Percentiles rank a stretch among this genome's conserved stretches.
These are phyloP conservation scores for Stictonetta naevosa DNA, from an alignment of 2,113 vertebrate species.

Conservation along the genomic window DNA sequence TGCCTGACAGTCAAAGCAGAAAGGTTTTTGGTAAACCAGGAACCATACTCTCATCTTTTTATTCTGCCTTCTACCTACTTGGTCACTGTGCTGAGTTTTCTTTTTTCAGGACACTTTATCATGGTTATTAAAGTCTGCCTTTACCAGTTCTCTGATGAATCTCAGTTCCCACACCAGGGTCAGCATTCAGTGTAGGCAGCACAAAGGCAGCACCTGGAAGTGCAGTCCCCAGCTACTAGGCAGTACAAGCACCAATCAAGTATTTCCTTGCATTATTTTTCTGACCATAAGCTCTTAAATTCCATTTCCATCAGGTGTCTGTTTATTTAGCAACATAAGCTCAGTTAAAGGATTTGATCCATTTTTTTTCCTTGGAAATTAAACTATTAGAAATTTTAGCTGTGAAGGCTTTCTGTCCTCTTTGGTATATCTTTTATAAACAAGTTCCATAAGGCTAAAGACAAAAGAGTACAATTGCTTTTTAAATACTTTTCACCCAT, in stretches of 20 bases:
- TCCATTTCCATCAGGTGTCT: background rate
- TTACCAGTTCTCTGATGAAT: background rate
- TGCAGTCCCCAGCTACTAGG: accelerated
- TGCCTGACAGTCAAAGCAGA: background rate
- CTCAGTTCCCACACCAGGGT: background rate
- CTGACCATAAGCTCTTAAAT: background rate
- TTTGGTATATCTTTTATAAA: background rate
- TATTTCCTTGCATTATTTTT: background rate
- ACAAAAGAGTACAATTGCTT: background rate
- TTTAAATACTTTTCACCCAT: background rate
- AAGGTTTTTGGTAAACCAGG: background rate
- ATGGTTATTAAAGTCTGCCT: background rate
- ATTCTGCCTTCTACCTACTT: background rate
- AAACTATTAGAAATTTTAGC: background rate
- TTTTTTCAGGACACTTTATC: background rate
- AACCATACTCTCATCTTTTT: background rate
- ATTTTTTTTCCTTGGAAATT: background rate
- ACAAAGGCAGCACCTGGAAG: background rate
- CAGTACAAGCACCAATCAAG: background rate
- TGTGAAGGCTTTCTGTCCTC: background rate
- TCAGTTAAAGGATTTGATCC: background rate
- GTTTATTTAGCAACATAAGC: background rate
- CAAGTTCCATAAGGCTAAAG: background rate
- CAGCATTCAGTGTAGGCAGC: background rate
- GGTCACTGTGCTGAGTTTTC: background rate